Evolutionary conservation across 2,113 vertebrate genomes (phyloP), one percentile per base, ranked within the genome.

Genomic region (Cebidichthys violaceus): DNA sequence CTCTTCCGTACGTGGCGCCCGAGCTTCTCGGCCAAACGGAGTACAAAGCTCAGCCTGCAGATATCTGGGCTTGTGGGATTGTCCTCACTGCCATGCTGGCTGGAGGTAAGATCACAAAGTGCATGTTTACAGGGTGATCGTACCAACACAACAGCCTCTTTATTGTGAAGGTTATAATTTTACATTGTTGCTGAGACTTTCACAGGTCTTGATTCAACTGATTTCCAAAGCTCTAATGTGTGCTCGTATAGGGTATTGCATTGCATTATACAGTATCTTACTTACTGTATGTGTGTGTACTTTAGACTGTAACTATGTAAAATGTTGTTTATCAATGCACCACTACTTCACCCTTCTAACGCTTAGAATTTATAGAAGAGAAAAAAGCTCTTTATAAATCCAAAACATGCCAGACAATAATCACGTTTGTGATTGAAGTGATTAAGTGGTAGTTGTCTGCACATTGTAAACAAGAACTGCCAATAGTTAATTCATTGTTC

Each of bases 81-180:
- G 98, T 99, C 22, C 97, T 99, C 24, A 97, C 97, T 0, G 97
- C 98, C n/a, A 99, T 99, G 98, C 90, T 99, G 89, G 97, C 98
- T 9, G 98, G 98, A 95, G 98, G 98, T 98, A 66, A 60, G 65
- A 27, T 64, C 62, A 31, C 54, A 57, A n/a, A 22, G 54, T 52
- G 20, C 75, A 4, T 77, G 60, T 76, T 29, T 9, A 20, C 37
- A 43, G 35, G 9, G n/a, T 10, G 15, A 17, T n/a, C 6, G 5
- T 24, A 59, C 13, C 18, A 9, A 9, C 39, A 37, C 15, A 41
- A 33, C 3, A 15, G 29, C 17, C 22, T 13, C 6, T 20, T 0
- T 43, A 17, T 29, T n/a, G 7, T 31, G 50, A 57, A n/a, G 62
- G 24, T 43, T 65, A 1, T 39, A 13, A 31, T 61, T 18, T 37